A percentile compares a stretch with the other conserved stretches of the same genome.
Conservation (phyloP, 2,888 invertebrate species). For the Calephelis perditalis region DNA sequence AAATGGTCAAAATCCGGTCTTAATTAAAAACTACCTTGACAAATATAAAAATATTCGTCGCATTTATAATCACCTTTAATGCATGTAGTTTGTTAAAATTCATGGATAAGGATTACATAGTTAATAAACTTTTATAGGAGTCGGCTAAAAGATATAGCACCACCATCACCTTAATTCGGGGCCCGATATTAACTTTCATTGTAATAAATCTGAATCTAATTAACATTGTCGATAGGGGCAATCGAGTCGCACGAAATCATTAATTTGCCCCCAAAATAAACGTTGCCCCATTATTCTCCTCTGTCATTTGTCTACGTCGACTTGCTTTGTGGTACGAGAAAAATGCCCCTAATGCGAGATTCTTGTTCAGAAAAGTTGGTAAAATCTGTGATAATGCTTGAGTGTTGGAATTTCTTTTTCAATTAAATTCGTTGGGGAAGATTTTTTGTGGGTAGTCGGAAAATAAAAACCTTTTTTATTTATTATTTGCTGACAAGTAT, state of each 20-base stretch:
- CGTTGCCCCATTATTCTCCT: constrained; percentile 44
- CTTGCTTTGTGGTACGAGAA: constrained; percentile 10
- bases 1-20: too few species aligned
- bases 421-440: constrained; percentile 1
- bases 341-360: constrained; percentile 7
- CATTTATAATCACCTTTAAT: too few species aligned
- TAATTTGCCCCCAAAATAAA: constrained; percentile 52
- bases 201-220: constrained; percentile 29
- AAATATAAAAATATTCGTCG: too few species aligned
- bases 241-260: constrained; percentile 37
- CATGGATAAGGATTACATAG: too few species aligned
- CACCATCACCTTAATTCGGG: not conserved
- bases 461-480: not conserved
- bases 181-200: constrained; percentile 1
- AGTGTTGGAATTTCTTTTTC: constrained; percentile 10
- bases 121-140: too few species aligned
- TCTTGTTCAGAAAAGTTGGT: constrained; percentile 8
- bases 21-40: too few species aligned
- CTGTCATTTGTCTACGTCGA: constrained; percentile 46
- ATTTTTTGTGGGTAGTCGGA: not conserved
- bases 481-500: too few species aligned
- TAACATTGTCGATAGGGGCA: constrained; percentile 38
- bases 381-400: constrained; percentile 4
- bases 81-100: too few species aligned
- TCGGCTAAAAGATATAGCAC: not conserved